phyloP scores from a whole-genome alignment of 1,140 invertebrate species.

The Caenorhabditis brenneri region DNA sequence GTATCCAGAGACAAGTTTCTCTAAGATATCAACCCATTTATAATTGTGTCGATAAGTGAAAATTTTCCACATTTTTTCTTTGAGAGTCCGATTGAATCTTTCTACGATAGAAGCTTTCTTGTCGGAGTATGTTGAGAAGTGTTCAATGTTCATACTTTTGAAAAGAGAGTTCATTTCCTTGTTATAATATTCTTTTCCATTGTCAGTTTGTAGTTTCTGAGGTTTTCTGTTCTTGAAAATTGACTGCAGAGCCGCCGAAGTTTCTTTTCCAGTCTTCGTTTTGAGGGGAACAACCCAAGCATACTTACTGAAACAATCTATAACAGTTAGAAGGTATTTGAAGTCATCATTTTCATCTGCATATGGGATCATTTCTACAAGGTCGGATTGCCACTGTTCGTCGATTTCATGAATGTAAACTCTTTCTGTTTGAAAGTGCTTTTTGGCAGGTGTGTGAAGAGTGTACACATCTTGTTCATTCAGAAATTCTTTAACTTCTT shows the following conservation, averaged over 20 bases:
- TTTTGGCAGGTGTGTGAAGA: constrained; percentile 45
- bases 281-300: constrained; percentile 72
- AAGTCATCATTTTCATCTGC: constrained; percentile 71
- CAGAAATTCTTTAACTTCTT: constrained; percentile 45
- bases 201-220: constrained; percentile 72
- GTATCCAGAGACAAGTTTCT: constrained; percentile 60
- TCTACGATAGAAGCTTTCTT: constrained; percentile 67
- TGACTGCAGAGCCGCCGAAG: constrained; percentile 59
- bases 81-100: constrained; percentile 67
- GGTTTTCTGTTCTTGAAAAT: constrained; percentile 66
- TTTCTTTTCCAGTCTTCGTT: constrained; percentile 71
- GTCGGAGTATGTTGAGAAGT: constrained; percentile 32
- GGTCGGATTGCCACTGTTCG: constrained; percentile 71
- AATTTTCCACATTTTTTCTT: constrained; percentile 64
- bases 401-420: constrained; percentile 62
- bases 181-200: constrained; percentile 72
- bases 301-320: constrained; percentile 73
- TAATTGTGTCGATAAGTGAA: constrained; percentile 62
- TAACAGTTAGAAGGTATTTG: constrained; percentile 73
- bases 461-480: constrained; percentile 56
- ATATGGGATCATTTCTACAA: constrained; percentile 69
- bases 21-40: constrained; percentile 61
- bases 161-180: no score
- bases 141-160: no score
- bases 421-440: constrained; percentile 54